phyloP scores from a whole-genome alignment of 2,888 invertebrate genomes.

The Nemapogon koenigi region DNA sequence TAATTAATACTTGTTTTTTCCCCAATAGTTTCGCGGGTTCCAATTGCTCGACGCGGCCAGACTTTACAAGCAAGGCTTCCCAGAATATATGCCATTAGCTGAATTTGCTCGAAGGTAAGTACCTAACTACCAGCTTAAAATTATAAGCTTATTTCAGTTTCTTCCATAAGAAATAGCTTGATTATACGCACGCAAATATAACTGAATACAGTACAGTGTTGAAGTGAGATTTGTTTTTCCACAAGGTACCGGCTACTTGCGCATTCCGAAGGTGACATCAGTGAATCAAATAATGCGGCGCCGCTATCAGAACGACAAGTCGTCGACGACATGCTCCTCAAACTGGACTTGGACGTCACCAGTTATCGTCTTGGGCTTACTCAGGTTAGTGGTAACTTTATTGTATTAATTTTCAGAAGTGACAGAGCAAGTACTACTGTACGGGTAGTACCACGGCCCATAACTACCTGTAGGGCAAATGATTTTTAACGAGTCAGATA shows the following conservation, averaged over 20 bases:
- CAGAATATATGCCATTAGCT: slow-evolving; percentile 85
- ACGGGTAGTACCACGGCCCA: too few relatives aligned
- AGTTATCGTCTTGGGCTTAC: slow-evolving; percentile 90
- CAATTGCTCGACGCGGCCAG: slow-evolving; percentile 90
- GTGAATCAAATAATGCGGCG: slow-evolving; percentile 27
- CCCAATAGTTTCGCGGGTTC: slow-evolving; percentile 80
- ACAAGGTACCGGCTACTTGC: slow-evolving; percentile 59
- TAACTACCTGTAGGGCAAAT: too few relatives aligned
- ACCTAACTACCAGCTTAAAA: too few relatives aligned
- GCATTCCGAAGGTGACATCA: slow-evolving; percentile 38
- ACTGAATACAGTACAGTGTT: too few relatives aligned
- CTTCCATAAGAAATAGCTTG: too few relatives aligned
- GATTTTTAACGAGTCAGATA: too few relatives aligned
- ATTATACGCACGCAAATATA: too few relatives aligned
- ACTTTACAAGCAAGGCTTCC: slow-evolving; percentile 92
- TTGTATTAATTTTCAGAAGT: neutral
- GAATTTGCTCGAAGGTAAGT: slow-evolving; percentile 82
- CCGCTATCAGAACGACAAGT: slow-evolving; percentile 65
- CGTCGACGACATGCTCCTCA: slow-evolving; percentile 84
- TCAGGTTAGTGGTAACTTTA: slow-evolving; percentile 71
- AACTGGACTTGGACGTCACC: slow-evolving; percentile 83
- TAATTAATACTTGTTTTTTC: too few relatives aligned
- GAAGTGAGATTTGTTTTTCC: too few relatives aligned
- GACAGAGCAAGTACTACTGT: too few relatives aligned
- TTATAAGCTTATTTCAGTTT: too few relatives aligned